A percentile compares a stretch with the other conserved stretches of the same genome.
phyloP scores from a whole-genome alignment of 2,888 invertebrate species.

The Pimpla rufipes region DNA sequence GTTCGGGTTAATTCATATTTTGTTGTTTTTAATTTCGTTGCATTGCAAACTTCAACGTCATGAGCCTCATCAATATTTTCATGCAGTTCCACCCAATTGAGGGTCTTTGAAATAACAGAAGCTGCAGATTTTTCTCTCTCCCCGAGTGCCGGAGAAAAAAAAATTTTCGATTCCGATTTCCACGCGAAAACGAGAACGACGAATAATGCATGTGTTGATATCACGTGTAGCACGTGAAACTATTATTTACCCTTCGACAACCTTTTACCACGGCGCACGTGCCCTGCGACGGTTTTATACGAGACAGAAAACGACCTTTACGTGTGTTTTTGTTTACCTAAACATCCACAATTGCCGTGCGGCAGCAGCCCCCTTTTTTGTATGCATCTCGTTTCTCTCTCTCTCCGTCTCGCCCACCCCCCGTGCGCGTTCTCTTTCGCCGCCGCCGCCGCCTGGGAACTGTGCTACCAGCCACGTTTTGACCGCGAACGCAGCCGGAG shows the following conservation, averaged over 20 bases:
- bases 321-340: slow-evolving; percentile 42
- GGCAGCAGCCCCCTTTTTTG: background rate
- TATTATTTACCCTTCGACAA: slow-evolving; percentile 42
- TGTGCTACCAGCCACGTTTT: slow-evolving; percentile 70
- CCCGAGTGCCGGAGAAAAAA: background rate
- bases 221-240: slow-evolving; percentile 2
- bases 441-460: slow-evolving; percentile 33
- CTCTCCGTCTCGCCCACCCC: background rate
- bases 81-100: too few species aligned
- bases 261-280: slow-evolving; percentile 13
- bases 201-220: slow-evolving; percentile 1
- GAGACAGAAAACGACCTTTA: slow-evolving; percentile 23
- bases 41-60: too few species aligned
- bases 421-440: background rate
- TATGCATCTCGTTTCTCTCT: slow-evolving; percentile 10
- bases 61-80: too few species aligned
- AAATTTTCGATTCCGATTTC: background rate
- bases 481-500: slow-evolving; percentile 69
- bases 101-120: too few species aligned
- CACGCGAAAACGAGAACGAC: slow-evolving; percentile 1
- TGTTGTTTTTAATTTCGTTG: too few species aligned
- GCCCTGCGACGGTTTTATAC: slow-evolving; percentile 4
- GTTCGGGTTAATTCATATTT: too few species aligned
- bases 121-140: too few species aligned
- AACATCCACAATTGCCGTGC: slow-evolving; percentile 34